Base-by-base conservation (phyloP, 1,140 invertebrate species). In the Coenobita brevimanus region DNA sequence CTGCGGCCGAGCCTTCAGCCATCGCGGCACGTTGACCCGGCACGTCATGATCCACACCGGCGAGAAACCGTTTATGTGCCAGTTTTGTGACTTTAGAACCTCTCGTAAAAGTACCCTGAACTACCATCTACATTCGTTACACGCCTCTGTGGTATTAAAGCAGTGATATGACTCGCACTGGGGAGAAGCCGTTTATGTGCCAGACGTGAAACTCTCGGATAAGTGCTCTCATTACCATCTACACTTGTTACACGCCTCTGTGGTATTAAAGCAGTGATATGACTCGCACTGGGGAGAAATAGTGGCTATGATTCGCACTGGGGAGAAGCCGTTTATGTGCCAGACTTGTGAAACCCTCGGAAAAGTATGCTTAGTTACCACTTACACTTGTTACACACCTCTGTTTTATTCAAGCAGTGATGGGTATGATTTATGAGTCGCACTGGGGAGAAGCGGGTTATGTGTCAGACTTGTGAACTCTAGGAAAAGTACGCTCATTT, bases 1-100 rank as follows among this genome's bases (percentile, higher is more conserved):
- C 81, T 83, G 81, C 46, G 81, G 81, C 15, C 64, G 81, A 24
- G 8, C 50, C 10, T 83, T 83, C 54, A 83, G 71, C 30, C 81
- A 83, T 46, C 64, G 81, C n/a, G 81, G 81, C 50, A 83, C 81
- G 4, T 46, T 83, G 30, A 83, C 81, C 3, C 64, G 81, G 54
- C 81, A 83, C 46, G 81, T 83, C 54, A 83, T 83, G 81, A 83
- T 83, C 38, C 81, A 83, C 67, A 83, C 81, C 6, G 81, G 81
- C 3, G 81, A 83, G 50, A 83, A 83, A 57, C 81, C 81, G 2
- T 83, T 83, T 38, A 30, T 67, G 8, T 83, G 81, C n/a, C 81
- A 83, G 33, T 83, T 33, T 33, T 83, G 81, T 73, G 54, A 83
- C n/a, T 83, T 83, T 33, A 71, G 54, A 73, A 83, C 81, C 15